Conservation (phyloP, 2,888 invertebrate species). For the Euphydryas editha region DNA sequence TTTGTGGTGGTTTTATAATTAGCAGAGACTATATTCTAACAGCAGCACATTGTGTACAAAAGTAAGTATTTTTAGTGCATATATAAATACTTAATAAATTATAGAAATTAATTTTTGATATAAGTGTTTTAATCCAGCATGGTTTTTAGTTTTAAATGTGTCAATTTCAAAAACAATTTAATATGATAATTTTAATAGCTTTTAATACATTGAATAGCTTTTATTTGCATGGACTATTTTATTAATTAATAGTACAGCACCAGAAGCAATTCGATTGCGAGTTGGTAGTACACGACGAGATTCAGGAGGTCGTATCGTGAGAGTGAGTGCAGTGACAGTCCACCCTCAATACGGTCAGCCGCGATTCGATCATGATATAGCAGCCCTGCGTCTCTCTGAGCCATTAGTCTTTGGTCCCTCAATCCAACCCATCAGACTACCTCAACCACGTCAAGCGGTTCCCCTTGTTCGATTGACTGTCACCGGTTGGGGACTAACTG, state of each 20-base stretch:
- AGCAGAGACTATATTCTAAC: conserved; percentile 70
- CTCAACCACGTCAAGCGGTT: conserved; percentile 61
- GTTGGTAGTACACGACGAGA: conserved; percentile 77
- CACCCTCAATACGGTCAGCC: conserved; percentile 72
- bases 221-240: no score
- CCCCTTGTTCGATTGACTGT: conserved; percentile 74
- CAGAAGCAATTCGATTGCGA: conserved; percentile 60
- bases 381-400: conserved; percentile 62
- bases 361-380: conserved; percentile 76
- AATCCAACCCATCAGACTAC: conserved; percentile 66
- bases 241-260: conserved; percentile 29
- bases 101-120: not conserved
- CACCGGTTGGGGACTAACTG: conserved; percentile 78
- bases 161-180: no score
- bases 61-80: conserved; percentile 59
- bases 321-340: conserved; percentile 66
- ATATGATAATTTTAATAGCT: no score
- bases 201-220: no score
- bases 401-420: conserved; percentile 62
- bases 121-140: not conserved
- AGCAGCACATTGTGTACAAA: conserved; percentile 77
- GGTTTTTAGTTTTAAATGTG: not conserved
- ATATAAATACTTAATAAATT: not conserved
- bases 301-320: conserved; percentile 72
- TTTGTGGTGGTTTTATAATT: conserved; percentile 79